These are phyloP conservation scores for Cordylochernes scorpioides DNA, from an alignment of 2,888 invertebrate genomes.

Conservation along the genomic window DNA sequence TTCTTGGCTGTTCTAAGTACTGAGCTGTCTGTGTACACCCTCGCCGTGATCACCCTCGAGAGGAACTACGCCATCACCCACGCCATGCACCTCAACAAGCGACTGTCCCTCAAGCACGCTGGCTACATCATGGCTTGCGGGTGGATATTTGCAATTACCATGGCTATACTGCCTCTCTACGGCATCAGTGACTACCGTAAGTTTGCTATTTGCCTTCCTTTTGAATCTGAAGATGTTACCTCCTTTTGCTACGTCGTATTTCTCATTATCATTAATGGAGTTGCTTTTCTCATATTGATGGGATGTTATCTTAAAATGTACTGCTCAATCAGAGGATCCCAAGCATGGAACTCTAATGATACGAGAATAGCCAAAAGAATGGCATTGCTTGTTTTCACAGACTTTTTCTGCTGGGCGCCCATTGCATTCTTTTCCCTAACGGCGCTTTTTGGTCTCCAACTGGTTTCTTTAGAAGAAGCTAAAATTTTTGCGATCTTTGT, in stretches of 20 bases:
- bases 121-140: constrained; percentile 69
- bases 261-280: constrained; percentile 66
- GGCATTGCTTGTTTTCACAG: constrained; percentile 85
- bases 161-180: constrained; percentile 63
- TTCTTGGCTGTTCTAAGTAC: constrained; percentile 78
- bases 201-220: constrained; percentile 84
- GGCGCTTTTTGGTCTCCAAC: constrained; percentile 63
- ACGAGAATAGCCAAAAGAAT: constrained; percentile 83
- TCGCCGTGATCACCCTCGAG: constrained; percentile 83
- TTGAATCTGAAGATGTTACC: constrained; percentile 51
- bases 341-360: constrained; percentile 74
- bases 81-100: constrained; percentile 84
- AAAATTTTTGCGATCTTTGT: constrained; percentile 83
- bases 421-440: constrained; percentile 83
- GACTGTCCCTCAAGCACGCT: constrained; percentile 66
- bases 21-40: constrained; percentile 75
- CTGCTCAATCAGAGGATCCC: constrained; percentile 72
- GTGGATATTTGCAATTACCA: constrained; percentile 59
- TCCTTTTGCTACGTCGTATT: constrained; percentile 68
- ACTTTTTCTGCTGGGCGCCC: constrained; percentile 92
- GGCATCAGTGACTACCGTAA: constrained; percentile 84
- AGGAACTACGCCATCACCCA: constrained; percentile 89
- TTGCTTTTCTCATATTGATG: constrained; percentile 77
- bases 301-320: constrained; percentile 92
- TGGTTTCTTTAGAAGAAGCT: constrained; percentile 75